Conservation (phyloP, 2,797 vertebrate genomes). For the Tolypeutes matacus region DNA sequence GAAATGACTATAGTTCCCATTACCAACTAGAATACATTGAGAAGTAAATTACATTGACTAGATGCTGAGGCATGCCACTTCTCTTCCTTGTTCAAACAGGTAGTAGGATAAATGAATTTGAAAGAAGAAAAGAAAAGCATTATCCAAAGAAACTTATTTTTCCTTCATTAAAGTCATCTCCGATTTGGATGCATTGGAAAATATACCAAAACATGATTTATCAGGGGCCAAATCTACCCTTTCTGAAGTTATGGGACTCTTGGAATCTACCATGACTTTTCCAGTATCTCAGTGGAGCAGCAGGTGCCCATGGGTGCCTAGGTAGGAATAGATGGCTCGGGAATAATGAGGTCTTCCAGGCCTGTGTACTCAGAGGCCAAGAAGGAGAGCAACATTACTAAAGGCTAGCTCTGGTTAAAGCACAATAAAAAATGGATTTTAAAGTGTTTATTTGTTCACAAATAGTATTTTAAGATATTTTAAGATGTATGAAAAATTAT, state of each 20-base stretch:
- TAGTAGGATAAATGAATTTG: slow-evolving; percentile 29
- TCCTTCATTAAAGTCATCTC: not conserved
- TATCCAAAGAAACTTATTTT: not conserved
- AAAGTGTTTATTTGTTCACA: not conserved
- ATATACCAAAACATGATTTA: not conserved
- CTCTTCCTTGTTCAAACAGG: not conserved
- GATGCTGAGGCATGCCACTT: not conserved
- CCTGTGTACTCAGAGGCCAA: not conserved
- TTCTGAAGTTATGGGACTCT: not conserved
- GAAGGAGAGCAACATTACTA: not conserved
- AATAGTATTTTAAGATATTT: slow-evolving; percentile 6
- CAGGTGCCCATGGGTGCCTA: not conserved
- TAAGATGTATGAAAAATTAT: not conserved
- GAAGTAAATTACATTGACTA: not conserved
- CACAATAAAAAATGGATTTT: not conserved
- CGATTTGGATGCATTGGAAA: not conserved
- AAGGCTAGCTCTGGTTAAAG: not conserved
- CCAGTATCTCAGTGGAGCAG: not conserved
- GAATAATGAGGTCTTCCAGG: not conserved
- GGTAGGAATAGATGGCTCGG: not conserved
- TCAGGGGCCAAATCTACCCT: not conserved
- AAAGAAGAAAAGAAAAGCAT: not conserved
- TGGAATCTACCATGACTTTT: not conserved
- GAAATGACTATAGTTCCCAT: not conserved
- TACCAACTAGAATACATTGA: not conserved